Evolutionary conservation across 2,888 invertebrate genomes (phyloP), one percentile per base, ranked within the genome.

Genomic region (Phorcus lineatus): DNA sequence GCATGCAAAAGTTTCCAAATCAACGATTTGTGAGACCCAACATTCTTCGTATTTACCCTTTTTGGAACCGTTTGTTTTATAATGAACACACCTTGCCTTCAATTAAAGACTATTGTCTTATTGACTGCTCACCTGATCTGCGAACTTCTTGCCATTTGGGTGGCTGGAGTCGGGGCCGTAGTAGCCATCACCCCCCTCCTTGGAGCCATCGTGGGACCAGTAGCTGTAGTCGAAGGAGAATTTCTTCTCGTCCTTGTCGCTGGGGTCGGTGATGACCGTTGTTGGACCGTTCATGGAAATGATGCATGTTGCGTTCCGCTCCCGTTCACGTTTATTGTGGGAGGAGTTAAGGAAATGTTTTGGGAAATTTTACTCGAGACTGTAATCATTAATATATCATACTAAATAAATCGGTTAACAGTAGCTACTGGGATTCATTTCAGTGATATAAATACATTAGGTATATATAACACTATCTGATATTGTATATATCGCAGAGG

Each of bases 131-230:
- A 94, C 94, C 94, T 95, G 95, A 88, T 94, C 94, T 54, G 93
- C 93, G 86, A 94, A 95, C 84, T 93, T 93, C 83, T 92, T 93
- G 19, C 93, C 93, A 84, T 93, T 93, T 0, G 92, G 88, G 76
- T 94, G 93, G 19, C 89, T 89, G 0, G 90, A 83, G 83, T 94
- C 94, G 2, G 93, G 87, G 2, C 86, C 90, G 75, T 91, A 92
- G 85, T 94, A 94, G 1, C 95, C 95, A 85, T 93, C 91, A 4
- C 88, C 82, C 3, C 91, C 90, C 79, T 93, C 93, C 62, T 92
- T 93, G 86, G 89, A 94, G 1, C 95, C 95, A 87, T 94, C 94
- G 88, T 94, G 94, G 36, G 94, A 94, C 95, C 95, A 95, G 87
- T 95, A 95, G 83, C 94, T 94, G 90, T 93, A 93, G 90, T 95